These are phyloP conservation scores for Vulpes vulpes DNA, from an alignment of 2,113 vertebrate genomes.

Conservation along the genomic window DNA sequence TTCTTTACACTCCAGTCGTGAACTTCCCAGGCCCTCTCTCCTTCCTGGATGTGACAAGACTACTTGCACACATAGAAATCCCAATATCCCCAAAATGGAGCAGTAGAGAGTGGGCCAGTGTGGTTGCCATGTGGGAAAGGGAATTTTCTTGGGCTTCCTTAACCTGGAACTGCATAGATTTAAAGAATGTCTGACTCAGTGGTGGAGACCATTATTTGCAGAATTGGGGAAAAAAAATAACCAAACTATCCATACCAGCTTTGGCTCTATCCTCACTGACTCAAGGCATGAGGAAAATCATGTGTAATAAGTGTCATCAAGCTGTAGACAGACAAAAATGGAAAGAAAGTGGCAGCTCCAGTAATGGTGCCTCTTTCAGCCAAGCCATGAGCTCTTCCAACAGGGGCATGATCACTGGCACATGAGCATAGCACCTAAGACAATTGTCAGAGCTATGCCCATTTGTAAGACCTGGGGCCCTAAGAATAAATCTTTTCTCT, in stretches of 20 bases:
- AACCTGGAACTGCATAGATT: background rate
- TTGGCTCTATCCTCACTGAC: background rate
- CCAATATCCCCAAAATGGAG: background rate
- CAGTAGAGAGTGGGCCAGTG: background rate
- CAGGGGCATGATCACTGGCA: too few species aligned
- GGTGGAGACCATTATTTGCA: background rate
- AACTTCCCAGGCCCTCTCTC: background rate
- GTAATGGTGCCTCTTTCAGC: background rate
- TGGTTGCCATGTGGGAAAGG: background rate
- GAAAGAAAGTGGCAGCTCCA: background rate
- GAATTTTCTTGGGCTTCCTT: background rate
- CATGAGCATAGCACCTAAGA: background rate
- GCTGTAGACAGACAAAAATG: background rate
- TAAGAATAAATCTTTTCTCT: background rate
- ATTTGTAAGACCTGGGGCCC: background rate
- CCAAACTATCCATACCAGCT: background rate
- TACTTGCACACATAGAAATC: background rate
- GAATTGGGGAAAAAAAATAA: background rate
- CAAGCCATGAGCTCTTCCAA: background rate
- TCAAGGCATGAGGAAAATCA: background rate
- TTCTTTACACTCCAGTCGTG: background rate
- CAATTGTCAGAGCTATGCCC: background rate
- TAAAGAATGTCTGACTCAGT: background rate
- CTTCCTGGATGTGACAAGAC: background rate
- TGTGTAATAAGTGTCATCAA: background rate